phyloP scores from a whole-genome alignment of 2,113 vertebrate genomes.

The Macaca nemestrina region DNA sequence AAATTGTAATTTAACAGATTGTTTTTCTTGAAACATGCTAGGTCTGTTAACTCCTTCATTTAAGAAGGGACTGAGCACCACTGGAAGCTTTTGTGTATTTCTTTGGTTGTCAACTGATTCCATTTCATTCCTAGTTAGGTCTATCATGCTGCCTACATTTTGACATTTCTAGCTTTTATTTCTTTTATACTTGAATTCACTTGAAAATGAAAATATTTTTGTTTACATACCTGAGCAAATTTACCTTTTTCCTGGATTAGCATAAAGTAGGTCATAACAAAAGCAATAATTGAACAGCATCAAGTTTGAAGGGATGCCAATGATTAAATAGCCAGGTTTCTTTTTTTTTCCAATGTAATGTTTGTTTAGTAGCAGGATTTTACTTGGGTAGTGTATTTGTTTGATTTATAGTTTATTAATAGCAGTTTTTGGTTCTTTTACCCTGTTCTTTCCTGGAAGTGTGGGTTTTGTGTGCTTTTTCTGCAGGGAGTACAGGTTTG shows the following conservation, averaged over 20 bases:
- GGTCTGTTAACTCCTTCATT: constrained; percentile 46
- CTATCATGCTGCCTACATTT: background rate
- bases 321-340: constrained; percentile 14
- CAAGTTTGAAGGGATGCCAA: background rate
- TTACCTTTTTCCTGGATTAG: background rate
- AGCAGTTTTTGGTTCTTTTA: constrained; percentile 20
- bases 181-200: constrained; percentile 32
- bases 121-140: constrained; percentile 26
- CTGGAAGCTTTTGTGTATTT: background rate
- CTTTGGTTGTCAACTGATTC: background rate
- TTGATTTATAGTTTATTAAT: constrained; percentile 44
- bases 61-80: background rate
- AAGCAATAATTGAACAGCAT: background rate
- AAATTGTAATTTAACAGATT: constrained; percentile 68
- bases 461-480: background rate
- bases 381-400: background rate
- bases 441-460: constrained; percentile 18
- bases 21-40: constrained; percentile 42
- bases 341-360: background rate
- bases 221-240: background rate
- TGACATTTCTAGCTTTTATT: constrained; percentile 39
- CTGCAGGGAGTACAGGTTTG: background rate
- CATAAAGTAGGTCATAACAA: background rate
- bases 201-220: constrained; percentile 14
- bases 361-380: constrained; percentile 8